phyloP scores from a whole-genome alignment of 1,140 invertebrate species.

The Mamestra configurata region DNA sequence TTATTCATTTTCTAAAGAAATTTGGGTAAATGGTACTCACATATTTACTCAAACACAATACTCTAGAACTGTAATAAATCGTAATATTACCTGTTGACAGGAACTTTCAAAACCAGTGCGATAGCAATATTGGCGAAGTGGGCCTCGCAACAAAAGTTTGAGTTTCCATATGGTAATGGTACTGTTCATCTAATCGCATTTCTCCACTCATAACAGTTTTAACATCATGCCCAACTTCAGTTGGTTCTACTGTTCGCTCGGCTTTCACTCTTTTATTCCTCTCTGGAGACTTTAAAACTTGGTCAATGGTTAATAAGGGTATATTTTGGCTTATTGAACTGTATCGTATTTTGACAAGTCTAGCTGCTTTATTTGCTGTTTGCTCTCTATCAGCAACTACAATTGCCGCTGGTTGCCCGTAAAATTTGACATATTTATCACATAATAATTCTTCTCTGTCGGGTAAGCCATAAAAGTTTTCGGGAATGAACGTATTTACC shows the following conservation, averaged over 20 bases:
- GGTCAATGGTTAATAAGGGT: slow-evolving; percentile 74
- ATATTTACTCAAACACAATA: no score
- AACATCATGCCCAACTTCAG: slow-evolving; percentile 77
- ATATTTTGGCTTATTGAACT: slow-evolving; percentile 64
- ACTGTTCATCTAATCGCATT: slow-evolving; percentile 74
- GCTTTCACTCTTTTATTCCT: slow-evolving; percentile 67
- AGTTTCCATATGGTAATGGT: slow-evolving; percentile 88
- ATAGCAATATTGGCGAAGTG: slow-evolving; percentile 88
- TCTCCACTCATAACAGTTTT: slow-evolving; percentile 74
- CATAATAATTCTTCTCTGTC: slow-evolving; percentile 89
- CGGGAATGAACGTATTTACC: slow-evolving; percentile 87
- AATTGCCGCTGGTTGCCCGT: slow-evolving; percentile 92
- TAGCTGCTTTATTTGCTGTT: slow-evolving; percentile 90
- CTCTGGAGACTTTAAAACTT: slow-evolving; percentile 75
- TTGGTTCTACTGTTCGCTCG: slow-evolving; percentile 70
- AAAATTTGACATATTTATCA: slow-evolving; percentile 88
- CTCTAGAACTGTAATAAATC: no score
- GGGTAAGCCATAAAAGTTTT: slow-evolving; percentile 56
- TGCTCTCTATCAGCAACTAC: slow-evolving; percentile 91
- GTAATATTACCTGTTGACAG: slow-evolving; percentile 77
- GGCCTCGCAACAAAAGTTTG: slow-evolving; percentile 90
- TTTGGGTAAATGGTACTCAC: no score
- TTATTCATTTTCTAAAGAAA: no score
- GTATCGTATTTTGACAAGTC: slow-evolving; percentile 91
- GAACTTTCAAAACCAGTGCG: slow-evolving; percentile 88